phyloP scores from a whole-genome alignment of 1,140 invertebrate genomes.

The Mycetomoellerius zeteki region DNA sequence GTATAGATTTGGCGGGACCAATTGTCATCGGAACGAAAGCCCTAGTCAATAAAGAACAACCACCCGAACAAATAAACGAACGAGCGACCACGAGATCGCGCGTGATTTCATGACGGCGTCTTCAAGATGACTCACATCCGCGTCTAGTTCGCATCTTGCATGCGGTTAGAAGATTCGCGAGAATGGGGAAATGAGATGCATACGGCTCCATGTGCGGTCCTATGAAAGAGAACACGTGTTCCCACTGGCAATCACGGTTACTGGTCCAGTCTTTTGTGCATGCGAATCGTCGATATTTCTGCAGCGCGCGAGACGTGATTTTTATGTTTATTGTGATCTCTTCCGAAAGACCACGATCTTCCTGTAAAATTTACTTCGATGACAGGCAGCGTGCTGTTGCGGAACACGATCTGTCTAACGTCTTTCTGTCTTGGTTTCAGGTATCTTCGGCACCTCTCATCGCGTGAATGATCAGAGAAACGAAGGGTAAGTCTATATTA shows the following conservation, averaged over 20 bases:
- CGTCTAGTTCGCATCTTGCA: conserved; percentile 24
- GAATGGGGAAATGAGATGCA: conserved; percentile 39
- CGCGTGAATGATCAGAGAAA: conserved; percentile 2
- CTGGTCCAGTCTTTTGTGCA: conserved; percentile 36
- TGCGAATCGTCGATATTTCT: conserved; percentile 2
- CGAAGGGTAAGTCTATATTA: conserved; percentile 26
- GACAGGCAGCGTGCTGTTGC: not conserved
- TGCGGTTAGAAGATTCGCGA: conserved; percentile 53
- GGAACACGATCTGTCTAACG: not conserved
- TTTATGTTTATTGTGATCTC: conserved; percentile 37
- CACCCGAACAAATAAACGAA: conserved; percentile 29
- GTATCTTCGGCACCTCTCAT: not conserved
- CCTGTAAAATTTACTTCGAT: not conserved
- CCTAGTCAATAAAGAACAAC: conserved; percentile 9
- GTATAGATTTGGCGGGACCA: not conserved
- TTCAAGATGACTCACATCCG: conserved; percentile 20
- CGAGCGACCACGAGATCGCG: conserved; percentile 26
- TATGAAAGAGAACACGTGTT: conserved; percentile 63
- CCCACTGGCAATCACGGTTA: conserved; percentile 37
- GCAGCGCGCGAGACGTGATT: not conserved
- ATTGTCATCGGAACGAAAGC: conserved; percentile 27
- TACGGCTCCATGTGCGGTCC: conserved; percentile 1
- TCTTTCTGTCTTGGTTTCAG: conserved; percentile 8
- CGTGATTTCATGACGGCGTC: conserved; percentile 15
- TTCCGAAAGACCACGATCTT: not conserved